Evolutionary conservation across 2,113 vertebrate species (phyloP).

Genomic region (Erythrolamprus reginae): DNA sequence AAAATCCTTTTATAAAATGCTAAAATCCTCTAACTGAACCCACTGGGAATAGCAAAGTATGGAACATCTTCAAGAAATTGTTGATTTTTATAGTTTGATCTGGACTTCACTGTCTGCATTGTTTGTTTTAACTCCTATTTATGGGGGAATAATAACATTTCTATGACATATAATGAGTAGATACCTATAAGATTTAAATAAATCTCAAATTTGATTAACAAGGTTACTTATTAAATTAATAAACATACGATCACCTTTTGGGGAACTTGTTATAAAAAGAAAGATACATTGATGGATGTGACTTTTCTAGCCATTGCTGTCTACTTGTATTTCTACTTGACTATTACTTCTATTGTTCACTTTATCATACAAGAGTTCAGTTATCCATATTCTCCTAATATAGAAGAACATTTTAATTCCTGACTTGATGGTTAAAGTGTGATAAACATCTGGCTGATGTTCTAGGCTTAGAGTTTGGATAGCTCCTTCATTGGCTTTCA

Average conservation of each 20-base stretch:
- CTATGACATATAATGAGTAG: not conserved
- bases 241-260: not conserved
- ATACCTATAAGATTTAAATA: not conserved
- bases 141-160: constrained; percentile 6
- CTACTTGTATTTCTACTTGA: not conserved
- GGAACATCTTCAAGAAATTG: not conserved
- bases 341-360: not conserved
- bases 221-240: constrained; percentile 22
- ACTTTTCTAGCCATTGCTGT: fast-evolving
- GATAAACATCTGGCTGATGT: not conserved
- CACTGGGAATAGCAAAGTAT: not conserved
- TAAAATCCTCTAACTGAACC: not conserved
- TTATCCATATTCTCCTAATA: fast-evolving
- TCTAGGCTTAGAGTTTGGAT: not conserved
- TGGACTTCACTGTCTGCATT: not conserved
- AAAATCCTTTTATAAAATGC: not conserved
- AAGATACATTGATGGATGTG: not conserved
- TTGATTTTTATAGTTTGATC: not conserved
- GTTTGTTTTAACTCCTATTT: not conserved
- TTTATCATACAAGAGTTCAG: not conserved
- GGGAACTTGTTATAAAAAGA: fast-evolving
- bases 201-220: constrained; percentile 4
- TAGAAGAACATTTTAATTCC: fast-evolving
- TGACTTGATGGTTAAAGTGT: not conserved
- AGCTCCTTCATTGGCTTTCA: not conserved